phyloP scores from a whole-genome alignment of 1,140 invertebrate genomes.

The Phymastichus coffea region DNA sequence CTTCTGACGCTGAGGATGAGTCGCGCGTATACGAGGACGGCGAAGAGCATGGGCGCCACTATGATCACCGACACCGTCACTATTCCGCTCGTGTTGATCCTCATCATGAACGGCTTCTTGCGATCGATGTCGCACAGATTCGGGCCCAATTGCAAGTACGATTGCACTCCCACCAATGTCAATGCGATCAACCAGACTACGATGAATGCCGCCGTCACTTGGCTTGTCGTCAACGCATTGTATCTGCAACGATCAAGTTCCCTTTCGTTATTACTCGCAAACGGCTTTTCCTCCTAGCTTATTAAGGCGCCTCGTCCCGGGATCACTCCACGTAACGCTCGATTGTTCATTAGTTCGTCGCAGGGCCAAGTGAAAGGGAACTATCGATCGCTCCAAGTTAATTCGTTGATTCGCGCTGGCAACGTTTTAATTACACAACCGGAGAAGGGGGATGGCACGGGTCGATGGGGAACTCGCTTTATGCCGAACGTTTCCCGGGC shows the following conservation, averaged over 20 bases:
- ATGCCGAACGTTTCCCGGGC: no score
- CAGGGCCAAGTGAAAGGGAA: constrained; percentile 5
- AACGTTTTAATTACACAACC: no score
- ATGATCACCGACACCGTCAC: constrained; percentile 60
- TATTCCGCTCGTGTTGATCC: constrained; percentile 57
- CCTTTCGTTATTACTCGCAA: no score
- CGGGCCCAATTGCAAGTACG: constrained; percentile 60
- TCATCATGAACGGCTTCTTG: constrained; percentile 41
- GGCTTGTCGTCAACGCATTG: constrained; percentile 53
- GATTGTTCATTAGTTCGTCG: no score
- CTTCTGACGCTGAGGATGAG: constrained; percentile 53
- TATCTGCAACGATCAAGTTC: constrained; percentile 34
- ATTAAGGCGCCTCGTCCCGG: no score
- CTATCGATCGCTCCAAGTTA: no score
- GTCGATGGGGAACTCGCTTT: no score
- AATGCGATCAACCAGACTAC: constrained; percentile 57
- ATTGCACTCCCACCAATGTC: constrained; percentile 58
- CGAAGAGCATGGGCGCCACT: constrained; percentile 57
- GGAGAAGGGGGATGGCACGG: no score
- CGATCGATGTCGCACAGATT: constrained; percentile 61
- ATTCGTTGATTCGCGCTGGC: no score
- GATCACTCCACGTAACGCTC: neutral
- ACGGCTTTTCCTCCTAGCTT: neutral
- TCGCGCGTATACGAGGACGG: constrained; percentile 56
- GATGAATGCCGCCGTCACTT: constrained; percentile 58